A percentile compares a stretch with the other conserved stretches of the same genome.
Conservation (phyloP, 2,113 vertebrate species). For the Formicarius rufipectus region DNA sequence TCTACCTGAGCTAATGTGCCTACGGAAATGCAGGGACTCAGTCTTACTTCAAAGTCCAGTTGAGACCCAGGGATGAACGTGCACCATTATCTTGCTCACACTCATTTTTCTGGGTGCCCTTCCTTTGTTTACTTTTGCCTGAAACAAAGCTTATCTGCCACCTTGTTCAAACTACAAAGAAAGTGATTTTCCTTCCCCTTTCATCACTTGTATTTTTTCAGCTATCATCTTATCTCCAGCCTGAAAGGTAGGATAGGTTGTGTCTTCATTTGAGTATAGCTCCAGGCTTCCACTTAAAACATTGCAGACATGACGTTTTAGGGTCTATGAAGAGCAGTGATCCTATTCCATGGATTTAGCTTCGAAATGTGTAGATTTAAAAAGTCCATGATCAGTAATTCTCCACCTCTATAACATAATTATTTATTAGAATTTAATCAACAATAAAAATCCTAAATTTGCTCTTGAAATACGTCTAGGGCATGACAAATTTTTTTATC, state of each 20-base stretch:
- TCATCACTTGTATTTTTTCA: conserved; percentile 25
- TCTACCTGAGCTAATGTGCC: background rate
- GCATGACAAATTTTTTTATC: background rate
- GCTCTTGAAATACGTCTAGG: background rate
- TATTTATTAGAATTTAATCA: background rate
- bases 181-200: conserved; percentile 14
- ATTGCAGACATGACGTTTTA: background rate
- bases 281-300: background rate
- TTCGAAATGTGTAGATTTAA: background rate
- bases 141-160: background rate
- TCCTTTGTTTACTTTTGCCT: background rate
- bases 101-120: background rate
- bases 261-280: background rate
- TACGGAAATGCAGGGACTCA: background rate
- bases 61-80: background rate
- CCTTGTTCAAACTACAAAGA: conserved; percentile 1
- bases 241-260: background rate
- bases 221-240: background rate
- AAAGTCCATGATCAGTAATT: background rate
- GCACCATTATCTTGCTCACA: background rate
- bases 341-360: background rate
- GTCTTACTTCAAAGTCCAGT: background rate
- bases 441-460: background rate
- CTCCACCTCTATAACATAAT: background rate
- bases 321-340: background rate